Evolutionary conservation across 2,113 vertebrate species (phyloP), one percentile per base, ranked within the genome.

Genomic region (Lepus timidus): DNA sequence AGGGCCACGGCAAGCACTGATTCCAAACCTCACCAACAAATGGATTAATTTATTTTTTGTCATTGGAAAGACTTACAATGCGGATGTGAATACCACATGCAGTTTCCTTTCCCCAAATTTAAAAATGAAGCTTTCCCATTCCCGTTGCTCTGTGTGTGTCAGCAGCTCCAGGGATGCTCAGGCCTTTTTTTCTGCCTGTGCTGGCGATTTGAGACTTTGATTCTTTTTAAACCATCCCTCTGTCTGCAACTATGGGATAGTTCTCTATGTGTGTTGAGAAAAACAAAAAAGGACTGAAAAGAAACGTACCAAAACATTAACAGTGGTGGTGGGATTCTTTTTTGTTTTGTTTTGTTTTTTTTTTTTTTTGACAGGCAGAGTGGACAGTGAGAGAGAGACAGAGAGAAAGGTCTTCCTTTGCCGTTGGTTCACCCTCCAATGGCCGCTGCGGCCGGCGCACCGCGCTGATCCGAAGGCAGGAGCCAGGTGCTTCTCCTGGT

Each of bases 271-370:
- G 17, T 78, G 58, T 13, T 67, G 36, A 13, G 17, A 49, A 39
- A 75, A 36, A 19, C 27, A 27, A 85, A 78, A 58, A 85, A 73
- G 52, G 70, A 10, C 58, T n/a, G 62, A 95, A 92, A 89, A 73
- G 16, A 93, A 79, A 91, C 79, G 74, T 12, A 58, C 31, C 3
- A 70, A 96, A 70, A 61, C 25, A 51, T 33, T 55, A 88, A 49
- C 33, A 70, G 27, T 74, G 51, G 20, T 64, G 39, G 20, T 70
- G 17, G 9, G 44, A 76, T 71, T 75, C 51, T 64, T 73, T 65
- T 58, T 86, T 87, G n/a, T n/a, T n/a, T n/a, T n/a, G n/a, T 71
- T 75, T 39, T 64, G 73, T 65, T 58, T 86, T 87, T 58, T 36
- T 36, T 36, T 36, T 36, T 36, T 36, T 36, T 3, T 36, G 36